Percentiles rank a stretch among this genome's conserved stretches.
Conservation (phyloP, 2,888 invertebrate species). For the Ophraella communa region DNA sequence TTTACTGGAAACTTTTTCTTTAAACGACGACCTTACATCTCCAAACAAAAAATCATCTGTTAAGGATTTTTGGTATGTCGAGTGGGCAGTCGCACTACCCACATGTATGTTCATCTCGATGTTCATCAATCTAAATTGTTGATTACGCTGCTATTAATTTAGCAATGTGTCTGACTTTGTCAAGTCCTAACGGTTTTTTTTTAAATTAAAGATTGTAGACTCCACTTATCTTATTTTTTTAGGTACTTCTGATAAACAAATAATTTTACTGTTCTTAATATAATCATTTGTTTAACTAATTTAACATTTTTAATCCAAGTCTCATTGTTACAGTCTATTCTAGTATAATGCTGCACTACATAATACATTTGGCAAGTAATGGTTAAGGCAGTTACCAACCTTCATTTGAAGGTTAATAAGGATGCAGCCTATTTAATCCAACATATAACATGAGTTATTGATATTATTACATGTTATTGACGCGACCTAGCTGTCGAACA, state of each 20-base stretch:
- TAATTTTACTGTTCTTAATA: too few relatives aligned
- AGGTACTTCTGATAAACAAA: too few relatives aligned
- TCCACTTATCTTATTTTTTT: too few relatives aligned
- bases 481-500: background rate
- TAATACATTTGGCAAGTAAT: background rate
- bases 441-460: background rate
- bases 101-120: too few relatives aligned
- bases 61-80: background rate
- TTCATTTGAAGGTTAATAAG: conserved; percentile 7
- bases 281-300: background rate
- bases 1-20: too few relatives aligned
- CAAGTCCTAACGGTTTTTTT: background rate
- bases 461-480: background rate
- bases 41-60: background rate
- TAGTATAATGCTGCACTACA: background rate
- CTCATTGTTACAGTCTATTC: too few relatives aligned
- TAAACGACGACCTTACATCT: too few relatives aligned
- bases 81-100: background rate
- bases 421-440: conserved; percentile 7
- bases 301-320: background rate
- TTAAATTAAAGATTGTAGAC: background rate
- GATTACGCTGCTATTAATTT: background rate
- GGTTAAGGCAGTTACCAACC: conserved; percentile 1
- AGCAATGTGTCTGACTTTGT: background rate
- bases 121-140: conserved; percentile 1